Conservation (phyloP, 2,888 invertebrate species). For the Lasioglossum villosulum region DNA sequence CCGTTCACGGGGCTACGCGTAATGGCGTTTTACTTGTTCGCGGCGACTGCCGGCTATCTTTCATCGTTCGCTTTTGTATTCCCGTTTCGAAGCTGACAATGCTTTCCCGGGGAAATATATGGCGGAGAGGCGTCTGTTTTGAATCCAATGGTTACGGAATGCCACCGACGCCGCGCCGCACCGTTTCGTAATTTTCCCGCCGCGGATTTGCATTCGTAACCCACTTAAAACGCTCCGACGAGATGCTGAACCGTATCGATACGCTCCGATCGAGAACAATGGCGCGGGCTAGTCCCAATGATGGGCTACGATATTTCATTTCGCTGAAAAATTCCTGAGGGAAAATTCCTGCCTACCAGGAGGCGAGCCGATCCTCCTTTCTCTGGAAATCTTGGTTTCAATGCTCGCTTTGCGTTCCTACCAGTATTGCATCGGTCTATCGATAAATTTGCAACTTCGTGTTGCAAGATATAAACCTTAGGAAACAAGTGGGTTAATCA, state of each 20-base stretch:
- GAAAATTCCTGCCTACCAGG: neutral
- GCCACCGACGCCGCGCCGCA: neutral
- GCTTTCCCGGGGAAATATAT: conserved; percentile 61
- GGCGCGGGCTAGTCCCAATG: neutral
- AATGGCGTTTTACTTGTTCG: conserved; percentile 49
- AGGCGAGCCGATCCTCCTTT: neutral
- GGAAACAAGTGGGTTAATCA: neutral
- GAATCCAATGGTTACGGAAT: conserved; percentile 49
- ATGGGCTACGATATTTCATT: neutral
- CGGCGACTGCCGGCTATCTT: conserved; percentile 47
- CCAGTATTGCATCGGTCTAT: neutral
- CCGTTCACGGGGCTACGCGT: conserved; percentile 46
- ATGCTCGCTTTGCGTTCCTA: neutral
- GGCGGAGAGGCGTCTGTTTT: conserved; percentile 42
- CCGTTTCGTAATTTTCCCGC: conserved; percentile 8
- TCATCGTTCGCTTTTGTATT: conserved; percentile 60
- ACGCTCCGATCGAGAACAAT: neutral
- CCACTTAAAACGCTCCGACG: neutral
- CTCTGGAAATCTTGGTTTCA: neutral
- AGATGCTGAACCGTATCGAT: neutral
- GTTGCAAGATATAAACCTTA: too few relatives aligned
- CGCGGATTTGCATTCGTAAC: conserved; percentile 9
- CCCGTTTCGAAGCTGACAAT: conserved; percentile 53
- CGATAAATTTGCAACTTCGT: neutral
- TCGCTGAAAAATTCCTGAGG: neutral